Base-by-base conservation (phyloP, 2,797 vertebrate genomes). In the Galago senegalensis region DNA sequence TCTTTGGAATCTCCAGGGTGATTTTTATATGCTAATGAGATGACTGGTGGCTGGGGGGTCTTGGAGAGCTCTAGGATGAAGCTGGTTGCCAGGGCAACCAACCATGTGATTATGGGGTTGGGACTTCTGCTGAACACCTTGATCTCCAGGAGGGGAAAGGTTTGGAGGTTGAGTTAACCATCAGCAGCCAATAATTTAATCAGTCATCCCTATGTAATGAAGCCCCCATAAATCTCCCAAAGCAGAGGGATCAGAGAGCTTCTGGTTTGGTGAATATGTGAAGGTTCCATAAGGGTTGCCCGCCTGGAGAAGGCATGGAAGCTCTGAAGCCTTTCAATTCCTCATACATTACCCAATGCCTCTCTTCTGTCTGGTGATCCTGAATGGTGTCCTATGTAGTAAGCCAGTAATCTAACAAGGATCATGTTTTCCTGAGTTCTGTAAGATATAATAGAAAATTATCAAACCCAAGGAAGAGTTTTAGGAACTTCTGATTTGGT, bases 281-380 rank as follows among this genome's bases (percentile, higher is more conserved):
- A 27, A 43, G 3, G 10, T 53, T 18, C 40, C 43, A 65, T 53
- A 34, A 61, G 13, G 23, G 16, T 76, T 43, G 73, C 10, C 46
- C 0, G 8, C 16, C 73, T 65, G 12, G 21, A 63, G 12, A 91
- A 29, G 37, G 3, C 20, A 27, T 46, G 61, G 61, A 63, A 56
- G 8, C 29, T 56, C 25, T 31, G 16, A 27, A 43, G 61, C 4
- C 4, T 13, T 25, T 46, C 23, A 16, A 72, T 60, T 17, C 34
- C 5, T 9, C 25, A 61, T 21, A 17, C 49, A 1, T 25, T 37
- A 20, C 3, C 6, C 23, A 1, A 5, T 40, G 25, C 10, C 11
- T 88, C 20, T 88, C 27, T 67, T 92, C 5, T 8, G 13, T 21
- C 2, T 83, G 63, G n/a, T 20, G 25, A 16, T 58, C 21, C 56